Evolutionary conservation across 2,888 invertebrate species (phyloP).

Genomic region (Scaptomyza tumidula): DNA sequence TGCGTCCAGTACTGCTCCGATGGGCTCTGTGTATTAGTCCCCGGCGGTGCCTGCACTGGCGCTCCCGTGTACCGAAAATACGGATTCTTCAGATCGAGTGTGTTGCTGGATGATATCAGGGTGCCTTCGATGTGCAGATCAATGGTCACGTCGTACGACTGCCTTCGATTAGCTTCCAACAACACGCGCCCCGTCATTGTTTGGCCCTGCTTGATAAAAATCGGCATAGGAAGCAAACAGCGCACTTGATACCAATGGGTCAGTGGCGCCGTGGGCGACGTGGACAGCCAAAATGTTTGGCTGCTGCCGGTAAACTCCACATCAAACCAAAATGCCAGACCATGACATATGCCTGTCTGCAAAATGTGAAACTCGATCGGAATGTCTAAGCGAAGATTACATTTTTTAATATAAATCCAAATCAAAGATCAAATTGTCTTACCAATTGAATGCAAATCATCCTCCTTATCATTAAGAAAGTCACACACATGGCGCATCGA

Average conservation of each 20-base stretch:
- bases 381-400: conserved; percentile 87
- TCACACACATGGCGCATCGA: conserved; percentile 97
- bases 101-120: conserved; percentile 93
- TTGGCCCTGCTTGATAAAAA: conserved; percentile 97
- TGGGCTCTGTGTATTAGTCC: conserved; percentile 94
- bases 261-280: conserved; percentile 98
- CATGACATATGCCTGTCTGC: conserved; percentile 97
- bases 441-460: conserved; percentile 95
- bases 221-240: conserved; percentile 96
- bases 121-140: conserved; percentile 96
- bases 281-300: conserved; percentile 97
- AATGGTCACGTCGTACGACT: conserved; percentile 99
- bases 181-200: conserved; percentile 93
- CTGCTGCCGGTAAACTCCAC: conserved; percentile 96
- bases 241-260: conserved; percentile 99
- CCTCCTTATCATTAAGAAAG: conserved; percentile 95
- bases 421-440: conserved; percentile 52
- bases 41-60: conserved; percentile 96
- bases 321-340: conserved; percentile 99
- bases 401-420: background rate
- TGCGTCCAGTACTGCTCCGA: conserved; percentile 97
- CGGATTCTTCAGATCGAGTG: conserved; percentile 98
- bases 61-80: conserved; percentile 98
- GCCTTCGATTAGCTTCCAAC: conserved; percentile 96
- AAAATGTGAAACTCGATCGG: conserved; percentile 96